phyloP scores from a whole-genome alignment of 2,888 invertebrate species.

The Pimpla rufipes region DNA sequence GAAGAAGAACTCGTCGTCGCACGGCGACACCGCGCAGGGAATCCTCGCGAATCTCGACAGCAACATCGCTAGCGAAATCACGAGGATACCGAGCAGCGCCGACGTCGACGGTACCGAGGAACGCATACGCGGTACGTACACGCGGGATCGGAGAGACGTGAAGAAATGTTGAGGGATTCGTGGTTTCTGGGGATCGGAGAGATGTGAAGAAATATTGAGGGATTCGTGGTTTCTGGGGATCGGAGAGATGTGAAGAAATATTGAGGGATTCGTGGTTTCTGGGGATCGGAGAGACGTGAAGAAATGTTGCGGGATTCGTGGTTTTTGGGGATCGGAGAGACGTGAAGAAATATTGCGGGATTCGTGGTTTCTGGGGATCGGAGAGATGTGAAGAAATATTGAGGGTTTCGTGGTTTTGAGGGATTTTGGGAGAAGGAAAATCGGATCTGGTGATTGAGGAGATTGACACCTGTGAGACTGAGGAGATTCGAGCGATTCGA shows the following conservation, averaged over 20 bases:
- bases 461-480: too few species aligned
- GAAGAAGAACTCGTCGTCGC: slow-evolving; percentile 4
- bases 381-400: too few species aligned
- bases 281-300: neutral
- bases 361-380: too few species aligned
- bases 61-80: slow-evolving; percentile 37
- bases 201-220: too few species aligned
- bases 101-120: slow-evolving; percentile 34
- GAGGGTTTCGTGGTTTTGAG: too few species aligned
- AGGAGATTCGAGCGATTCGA: too few species aligned
- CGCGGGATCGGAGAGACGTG: neutral
- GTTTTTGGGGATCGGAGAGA: neutral
- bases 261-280: too few species aligned
- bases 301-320: neutral
- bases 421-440: too few species aligned
- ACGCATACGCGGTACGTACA: slow-evolving; percentile 51
- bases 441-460: too few species aligned
- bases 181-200: neutral
- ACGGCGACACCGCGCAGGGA: slow-evolving; percentile 19
- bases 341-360: too few species aligned
- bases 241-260: too few species aligned
- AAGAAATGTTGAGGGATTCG: neutral
- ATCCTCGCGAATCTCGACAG: slow-evolving; percentile 55
- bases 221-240: too few species aligned
- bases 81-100: slow-evolving; percentile 43